Evolutionary conservation across 2,888 invertebrate species (phyloP), one percentile per base, ranked within the genome.

Genomic region (Sepiola atlantica): DNA sequence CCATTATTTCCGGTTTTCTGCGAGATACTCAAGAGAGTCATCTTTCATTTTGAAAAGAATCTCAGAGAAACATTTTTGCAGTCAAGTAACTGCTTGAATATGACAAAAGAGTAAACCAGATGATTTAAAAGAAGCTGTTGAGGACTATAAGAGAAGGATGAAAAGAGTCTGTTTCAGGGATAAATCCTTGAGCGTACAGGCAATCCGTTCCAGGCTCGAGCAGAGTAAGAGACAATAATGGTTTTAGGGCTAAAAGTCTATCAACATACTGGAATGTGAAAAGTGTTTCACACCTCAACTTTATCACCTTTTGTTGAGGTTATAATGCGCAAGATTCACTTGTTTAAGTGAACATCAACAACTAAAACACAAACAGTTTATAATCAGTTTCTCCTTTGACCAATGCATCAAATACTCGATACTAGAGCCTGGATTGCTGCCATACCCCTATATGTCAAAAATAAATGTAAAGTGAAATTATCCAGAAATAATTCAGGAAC

Each of bases 191-290:
- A 6, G 61, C 0, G 77, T 32, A n/a, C 18, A 14, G 77, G 32
- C 16, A n/a, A n/a, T 77, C n/a, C n/a, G n/a, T n/a, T 14, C 77
- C 77, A 77, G 77, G n/a, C 77, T 77, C n/a, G 4, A 32, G 77
- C 77, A 77, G 77, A 77, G n/a, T 77, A 77, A 77, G n/a, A n/a
- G 14, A n/a, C n/a, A n/a, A 32, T 12, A 77, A 32, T 77, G 77
- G 77, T 32, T 16, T 45, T 4, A 77, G 77, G 16, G 16, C 4
- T n/a, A 77, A n/a, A 21, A 21, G 10, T 77, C n/a, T 77, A 77
- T 77, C 77, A n/a, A 77, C 77, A 32, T 77, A 77, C 77, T n/a
- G 77, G 77, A 77, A 77, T 77, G 77, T 77, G 77, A 77, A 77
- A 77, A 77, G 77, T 77, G 77, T 77, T 77, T 77, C 32, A 77